Evolutionary conservation across 1,140 invertebrate species (phyloP).

Genomic region (Ceratina australensis): DNA sequence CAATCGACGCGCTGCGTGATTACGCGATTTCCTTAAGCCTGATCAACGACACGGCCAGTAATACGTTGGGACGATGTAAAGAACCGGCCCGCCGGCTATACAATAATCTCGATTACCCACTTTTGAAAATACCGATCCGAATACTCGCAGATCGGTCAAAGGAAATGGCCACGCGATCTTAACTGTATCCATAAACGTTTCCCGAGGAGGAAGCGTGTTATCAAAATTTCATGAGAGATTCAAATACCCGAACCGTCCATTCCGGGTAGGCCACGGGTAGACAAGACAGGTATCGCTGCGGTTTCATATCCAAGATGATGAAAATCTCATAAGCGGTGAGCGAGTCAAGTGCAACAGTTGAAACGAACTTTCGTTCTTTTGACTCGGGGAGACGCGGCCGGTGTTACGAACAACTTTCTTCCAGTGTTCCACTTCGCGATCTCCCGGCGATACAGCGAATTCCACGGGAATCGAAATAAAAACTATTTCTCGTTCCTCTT

Average conservation of each 20-base stretch:
- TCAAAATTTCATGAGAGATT: background rate
- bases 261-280: background rate
- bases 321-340: conserved; percentile 46
- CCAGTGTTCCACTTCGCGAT: conserved; percentile 7
- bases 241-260: background rate
- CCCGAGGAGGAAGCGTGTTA: background rate
- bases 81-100: background rate
- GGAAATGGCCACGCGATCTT: background rate
- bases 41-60: background rate
- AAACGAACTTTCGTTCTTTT: conserved; percentile 47
- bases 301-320: conserved; percentile 49
- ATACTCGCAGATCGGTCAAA: too few relatives aligned
- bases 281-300: background rate
- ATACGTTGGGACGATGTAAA: conserved; percentile 1
- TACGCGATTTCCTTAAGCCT: background rate
- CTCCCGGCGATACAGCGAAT: background rate
- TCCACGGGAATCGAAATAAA: background rate
- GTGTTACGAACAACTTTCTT: conserved; percentile 15
- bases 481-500: background rate
- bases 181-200: background rate
- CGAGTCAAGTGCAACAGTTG: conserved; percentile 49
- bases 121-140: background rate
- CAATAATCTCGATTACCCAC: background rate
- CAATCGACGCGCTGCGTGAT: conserved; percentile 10
- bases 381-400: background rate